Evolutionary conservation across 1,140 invertebrate genomes (phyloP), one percentile per base, ranked within the genome.

Genomic region (Drosophila orena): DNA sequence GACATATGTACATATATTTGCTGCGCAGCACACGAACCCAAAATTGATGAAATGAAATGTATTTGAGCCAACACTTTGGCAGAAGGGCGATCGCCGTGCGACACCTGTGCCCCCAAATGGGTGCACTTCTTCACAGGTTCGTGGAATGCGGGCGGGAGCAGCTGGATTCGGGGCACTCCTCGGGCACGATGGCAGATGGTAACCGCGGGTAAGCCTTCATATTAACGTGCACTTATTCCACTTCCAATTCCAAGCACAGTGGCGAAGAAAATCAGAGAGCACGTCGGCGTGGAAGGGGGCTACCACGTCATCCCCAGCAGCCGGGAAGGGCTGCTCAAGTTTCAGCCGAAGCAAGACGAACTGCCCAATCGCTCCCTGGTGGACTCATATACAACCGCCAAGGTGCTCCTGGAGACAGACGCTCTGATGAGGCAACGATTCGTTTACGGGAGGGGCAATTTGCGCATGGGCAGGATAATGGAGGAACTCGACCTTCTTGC

Each of bases 401-500:
- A 95, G 17, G 94, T 97, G 57, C 96, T 96, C 1, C 81, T 97
- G 6, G 94, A 93, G 8, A 92, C 91, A 1, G 93, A 96, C 90
- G 60, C 92, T 2, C 61, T 72, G 2, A 83, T 96, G 2, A 93
- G 95, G 58, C 94, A 96, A 56, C 94, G 94, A 72, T 97, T 97
- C 88, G 92, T 95, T 2, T 95, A 94, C 24, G 94, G 94, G 65
- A 81, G 94, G 57, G 94, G 95, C 1, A 91, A 93, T 54, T 93
- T 97, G 7, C 93, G 96, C 56, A 91, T 96, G 71, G 96, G 96
- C 12, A 93, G 96, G 58, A 92, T 97, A n/a, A 90, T 97, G 62
- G 96, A 97, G 93, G 96, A 97, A 88, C 93, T 97, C 86, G 96
- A 97, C 92, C 93, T 96, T 40, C 96, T 97, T 93, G 95, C 96